A percentile compares a stretch with the other conserved stretches of the same genome.
phyloP scores from a whole-genome alignment of 2,113 vertebrate species.

The Dascyllus trimaculatus region DNA sequence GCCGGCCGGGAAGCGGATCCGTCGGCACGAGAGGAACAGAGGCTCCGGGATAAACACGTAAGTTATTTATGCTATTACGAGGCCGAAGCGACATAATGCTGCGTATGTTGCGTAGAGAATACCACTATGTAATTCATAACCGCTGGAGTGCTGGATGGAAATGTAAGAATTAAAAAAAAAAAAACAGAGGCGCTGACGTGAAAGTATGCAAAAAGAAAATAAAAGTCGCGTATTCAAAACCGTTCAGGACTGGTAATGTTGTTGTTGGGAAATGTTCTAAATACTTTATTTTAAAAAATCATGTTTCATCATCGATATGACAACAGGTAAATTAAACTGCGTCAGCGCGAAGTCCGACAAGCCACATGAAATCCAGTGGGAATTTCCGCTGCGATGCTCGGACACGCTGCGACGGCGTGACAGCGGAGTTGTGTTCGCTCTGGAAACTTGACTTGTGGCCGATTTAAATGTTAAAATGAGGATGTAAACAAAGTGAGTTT shows the following conservation, averaged over 20 bases:
- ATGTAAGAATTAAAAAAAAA: constrained; percentile 38
- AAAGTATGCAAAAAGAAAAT: constrained; percentile 44
- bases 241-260: not conserved
- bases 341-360: constrained; percentile 80
- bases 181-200: constrained; percentile 22
- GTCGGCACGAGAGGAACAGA: constrained; percentile 6
- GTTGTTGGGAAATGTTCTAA: not conserved
- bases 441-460: constrained; percentile 25
- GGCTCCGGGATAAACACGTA: constrained; percentile 63
- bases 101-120: constrained; percentile 78
- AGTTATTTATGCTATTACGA: constrained; percentile 63
- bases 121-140: constrained; percentile 71
- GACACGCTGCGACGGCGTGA: constrained; percentile 21
- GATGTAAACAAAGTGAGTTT: constrained; percentile 71
- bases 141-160: constrained; percentile 43
- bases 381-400: constrained; percentile 73
- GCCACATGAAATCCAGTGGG: constrained; percentile 67
- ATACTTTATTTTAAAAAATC: constrained; percentile 26
- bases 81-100: constrained; percentile 45
- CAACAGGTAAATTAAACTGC: constrained; percentile 85
- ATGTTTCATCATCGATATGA: constrained; percentile 70
- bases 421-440: constrained; percentile 7
- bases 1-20: constrained; percentile 11
- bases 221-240: constrained; percentile 20
- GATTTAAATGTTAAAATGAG: constrained; percentile 31